Base-by-base conservation (phyloP, 92 coral and sea anemone genomes). In the Phymanthus crucifer region DNA sequence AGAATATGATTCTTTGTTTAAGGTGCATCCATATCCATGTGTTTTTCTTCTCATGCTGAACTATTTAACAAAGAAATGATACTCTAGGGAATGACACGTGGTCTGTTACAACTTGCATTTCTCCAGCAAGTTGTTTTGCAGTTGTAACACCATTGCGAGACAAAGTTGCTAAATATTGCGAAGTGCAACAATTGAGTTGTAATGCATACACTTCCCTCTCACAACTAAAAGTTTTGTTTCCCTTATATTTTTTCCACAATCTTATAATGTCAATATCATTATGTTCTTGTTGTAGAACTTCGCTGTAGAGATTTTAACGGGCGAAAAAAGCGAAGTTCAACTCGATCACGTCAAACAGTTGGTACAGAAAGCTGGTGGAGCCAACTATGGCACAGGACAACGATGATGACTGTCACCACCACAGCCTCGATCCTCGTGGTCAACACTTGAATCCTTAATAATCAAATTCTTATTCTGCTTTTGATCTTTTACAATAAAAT, bases 291-390 rank as follows among this genome's bases (percentile, higher is more conserved):
- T 66, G 33, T 81, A 96, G 99, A 87, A 52, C 74, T 96, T 96
- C 77, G 99, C 98, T n/a, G 81, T 72, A 32, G 99, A 96, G 88
- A 68, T 96, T 73, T 76, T 86, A 76, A 78, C 94, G 24, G 83
- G 89, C 37, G 98, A 96, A 35, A 70, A 32, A 32, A 79, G 78
- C 32, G 99, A 96, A 29, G 84, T 93, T 3, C 32, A 65, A 14
- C 61, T 67, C 2, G 91, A 89, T 11, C 81, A 88, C 40, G 90
- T 96, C 13, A 87, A 85, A 48, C 71, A 73, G 38, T 9, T 84
- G 52, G 77, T 93, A 8, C 86, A 67, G 64, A 93, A 91, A 76
- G 99, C 98, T 7, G 98, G 99, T 2, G 99, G 99, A 2, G 98
- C 99, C 0, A 96, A 96, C 78, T 96, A 96, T 77, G 99, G 99